Evolutionary conservation across 2,888 invertebrate genomes (phyloP), one percentile per base, ranked within the genome.

Genomic region (Drymonia ruficornis): DNA sequence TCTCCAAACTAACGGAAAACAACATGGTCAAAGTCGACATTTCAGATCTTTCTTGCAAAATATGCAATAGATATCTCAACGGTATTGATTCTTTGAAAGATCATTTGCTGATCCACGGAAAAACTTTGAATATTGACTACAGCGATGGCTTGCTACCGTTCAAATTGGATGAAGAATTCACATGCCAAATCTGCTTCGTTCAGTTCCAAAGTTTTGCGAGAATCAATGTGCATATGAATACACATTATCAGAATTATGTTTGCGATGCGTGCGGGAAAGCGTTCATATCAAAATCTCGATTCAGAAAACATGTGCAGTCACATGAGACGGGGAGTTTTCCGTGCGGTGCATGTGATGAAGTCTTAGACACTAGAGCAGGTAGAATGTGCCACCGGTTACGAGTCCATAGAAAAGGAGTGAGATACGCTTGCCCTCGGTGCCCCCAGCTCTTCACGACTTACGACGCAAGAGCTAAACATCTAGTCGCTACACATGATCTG

Each of bases 1-100:
- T 91, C 59, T 72, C 86, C 0, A 92, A 92, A 65, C 67, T 91
- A 1, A 86, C 78, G 1, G 91, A 91, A 75, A 91, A 91, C 59
- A 91, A 91, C 59, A 86, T 90, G 89, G 76, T 91, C 2, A 92
- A 92, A 79, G 76, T 91, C n/a, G 91, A 92, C 40, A 76, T 91
- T 23, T 73, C 82, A 0, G 74, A 84, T 50, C 73, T 91, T 7
- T 72, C 64, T 15, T 92, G 92, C 70, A 83, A 83, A 40, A 42
- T 89, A 1, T 92, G 92, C 62, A 67, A 72, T 48, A 56, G 64
- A n/a, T 28, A 58, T 29, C 49, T 89, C 4, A 70, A 75, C 15
- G 70, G 67, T 16, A 65, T 91, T 46, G 83, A 87, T 9, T 58
- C 63, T 42, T 70, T 91, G 4, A 91, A 91, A 65, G 74, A 78